phyloP scores from a whole-genome alignment of 1,140 invertebrate genomes.

The Danaus plexippus region DNA sequence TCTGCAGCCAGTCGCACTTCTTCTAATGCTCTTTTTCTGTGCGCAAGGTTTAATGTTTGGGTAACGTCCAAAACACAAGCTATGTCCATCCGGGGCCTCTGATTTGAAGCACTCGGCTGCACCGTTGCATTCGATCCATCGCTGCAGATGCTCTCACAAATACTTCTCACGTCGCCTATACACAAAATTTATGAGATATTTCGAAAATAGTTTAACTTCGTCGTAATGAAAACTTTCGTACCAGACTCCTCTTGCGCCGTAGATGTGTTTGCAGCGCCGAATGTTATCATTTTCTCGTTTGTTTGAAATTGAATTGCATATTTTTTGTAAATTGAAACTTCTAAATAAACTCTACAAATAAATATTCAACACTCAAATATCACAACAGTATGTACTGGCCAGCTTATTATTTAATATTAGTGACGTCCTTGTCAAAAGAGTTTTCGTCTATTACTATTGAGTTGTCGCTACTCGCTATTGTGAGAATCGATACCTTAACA shows the following conservation, averaged over 20 bases:
- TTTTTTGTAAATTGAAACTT: constrained; percentile 31
- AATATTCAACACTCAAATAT: constrained; percentile 24
- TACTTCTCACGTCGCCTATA: constrained; percentile 74
- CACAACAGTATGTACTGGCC: constrained; percentile 37
- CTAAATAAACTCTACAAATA: constrained; percentile 25
- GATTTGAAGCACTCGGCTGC: constrained; percentile 62
- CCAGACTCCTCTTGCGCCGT: constrained; percentile 54
- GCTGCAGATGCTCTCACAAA: constrained; percentile 82
- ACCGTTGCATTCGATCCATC: constrained; percentile 80
- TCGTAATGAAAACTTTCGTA: constrained; percentile 37
- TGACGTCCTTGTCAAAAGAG: constrained; percentile 26
- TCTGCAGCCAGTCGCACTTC: constrained; percentile 87
- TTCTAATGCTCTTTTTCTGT: constrained; percentile 86
- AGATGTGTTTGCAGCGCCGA: constrained; percentile 52
- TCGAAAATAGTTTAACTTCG: constrained; percentile 29
- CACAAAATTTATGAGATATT: constrained; percentile 32
- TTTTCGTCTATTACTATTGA: neutral
- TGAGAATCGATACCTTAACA: too few species aligned
- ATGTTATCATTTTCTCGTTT: constrained; percentile 63
- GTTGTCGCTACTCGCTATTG: too few species aligned
- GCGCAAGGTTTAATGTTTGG: constrained; percentile 78
- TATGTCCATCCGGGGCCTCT: constrained; percentile 86
- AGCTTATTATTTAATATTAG: constrained; percentile 64
- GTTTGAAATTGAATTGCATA: constrained; percentile 48
- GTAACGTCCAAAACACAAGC: constrained; percentile 91